phyloP scores from a whole-genome alignment of 2,113 vertebrate genomes.

The Capreolus pygargus region DNA sequence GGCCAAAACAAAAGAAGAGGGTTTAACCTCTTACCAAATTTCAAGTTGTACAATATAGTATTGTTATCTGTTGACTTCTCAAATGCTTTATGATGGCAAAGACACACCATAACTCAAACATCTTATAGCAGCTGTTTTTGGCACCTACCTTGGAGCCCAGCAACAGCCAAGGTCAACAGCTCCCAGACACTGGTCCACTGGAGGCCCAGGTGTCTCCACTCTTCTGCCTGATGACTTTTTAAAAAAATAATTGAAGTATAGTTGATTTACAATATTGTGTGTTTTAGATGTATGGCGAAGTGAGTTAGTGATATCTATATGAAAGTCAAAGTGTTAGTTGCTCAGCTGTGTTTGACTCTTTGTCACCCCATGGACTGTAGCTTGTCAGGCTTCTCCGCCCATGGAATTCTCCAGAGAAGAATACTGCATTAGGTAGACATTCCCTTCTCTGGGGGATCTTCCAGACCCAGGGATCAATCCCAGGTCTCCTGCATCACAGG shows the following conservation, averaged over 20 bases:
- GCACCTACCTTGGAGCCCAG: background rate
- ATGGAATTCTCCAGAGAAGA: background rate
- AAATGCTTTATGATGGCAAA: background rate
- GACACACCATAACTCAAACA: background rate
- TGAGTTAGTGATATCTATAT: background rate
- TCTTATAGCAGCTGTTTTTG: background rate
- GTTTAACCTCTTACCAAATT: background rate
- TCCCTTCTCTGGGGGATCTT: background rate
- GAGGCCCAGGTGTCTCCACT: background rate
- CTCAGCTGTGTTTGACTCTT: background rate
- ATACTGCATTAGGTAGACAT: background rate
- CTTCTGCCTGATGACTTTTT: background rate
- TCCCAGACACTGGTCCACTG: background rate
- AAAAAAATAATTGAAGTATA: background rate
- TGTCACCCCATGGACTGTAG: background rate
- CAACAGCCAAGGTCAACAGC: background rate
- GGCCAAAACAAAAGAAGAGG: background rate
- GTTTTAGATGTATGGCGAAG: background rate
- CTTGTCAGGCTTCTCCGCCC: background rate
- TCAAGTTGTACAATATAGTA: background rate
- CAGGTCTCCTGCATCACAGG: background rate
- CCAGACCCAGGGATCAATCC: background rate
- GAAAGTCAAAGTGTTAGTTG: background rate
- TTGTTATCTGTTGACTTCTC: background rate
- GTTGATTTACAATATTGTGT: background rate